Percentiles rank a stretch among this genome's conserved stretches.
These are phyloP conservation scores for Philopotamus ludificatus DNA, from an alignment of 1,140 invertebrate species.

Conservation along the genomic window DNA sequence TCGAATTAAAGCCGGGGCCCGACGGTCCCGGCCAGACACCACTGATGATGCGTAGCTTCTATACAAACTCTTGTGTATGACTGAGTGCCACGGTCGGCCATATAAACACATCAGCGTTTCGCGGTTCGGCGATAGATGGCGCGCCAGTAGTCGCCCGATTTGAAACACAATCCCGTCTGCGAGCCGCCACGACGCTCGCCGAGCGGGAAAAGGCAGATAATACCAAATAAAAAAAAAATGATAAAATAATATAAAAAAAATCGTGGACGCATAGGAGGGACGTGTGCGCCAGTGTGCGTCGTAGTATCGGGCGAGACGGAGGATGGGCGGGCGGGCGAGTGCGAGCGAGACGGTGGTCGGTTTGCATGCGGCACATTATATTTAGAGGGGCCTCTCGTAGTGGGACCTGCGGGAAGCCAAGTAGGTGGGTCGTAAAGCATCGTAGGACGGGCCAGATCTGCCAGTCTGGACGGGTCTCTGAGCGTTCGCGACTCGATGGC, in stretches of 20 bases:
- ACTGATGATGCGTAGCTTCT: constrained; percentile 31
- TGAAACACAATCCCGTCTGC: background rate
- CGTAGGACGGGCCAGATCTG: constrained; percentile 27
- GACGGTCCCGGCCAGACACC: constrained; percentile 1
- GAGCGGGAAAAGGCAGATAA: background rate
- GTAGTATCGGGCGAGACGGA: constrained; percentile 13
- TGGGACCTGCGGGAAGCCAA: constrained; percentile 29
- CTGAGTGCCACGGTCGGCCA: constrained; percentile 30
- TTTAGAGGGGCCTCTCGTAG: background rate
- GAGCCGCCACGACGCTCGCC: background rate
- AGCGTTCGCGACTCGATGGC: constrained; percentile 1
- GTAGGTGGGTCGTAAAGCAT: constrained; percentile 42
- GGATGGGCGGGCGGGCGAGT: background rate
- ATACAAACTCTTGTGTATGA: constrained; percentile 34
- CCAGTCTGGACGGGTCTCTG: background rate
- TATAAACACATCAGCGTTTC: constrained; percentile 37
- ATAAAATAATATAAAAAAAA: constrained; percentile 16
- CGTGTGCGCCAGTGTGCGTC: background rate
- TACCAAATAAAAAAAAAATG: background rate
- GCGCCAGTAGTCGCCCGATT: constrained; percentile 8
- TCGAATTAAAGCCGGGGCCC: constrained; percentile 6
- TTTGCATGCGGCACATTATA: constrained; percentile 2
- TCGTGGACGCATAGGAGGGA: background rate
- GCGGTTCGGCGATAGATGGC: constrained; percentile 33
- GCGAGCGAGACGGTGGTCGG: background rate